These are phyloP conservation scores for Tupaia tana DNA, from an alignment of 2,113 vertebrate species.

Conservation along the genomic window DNA sequence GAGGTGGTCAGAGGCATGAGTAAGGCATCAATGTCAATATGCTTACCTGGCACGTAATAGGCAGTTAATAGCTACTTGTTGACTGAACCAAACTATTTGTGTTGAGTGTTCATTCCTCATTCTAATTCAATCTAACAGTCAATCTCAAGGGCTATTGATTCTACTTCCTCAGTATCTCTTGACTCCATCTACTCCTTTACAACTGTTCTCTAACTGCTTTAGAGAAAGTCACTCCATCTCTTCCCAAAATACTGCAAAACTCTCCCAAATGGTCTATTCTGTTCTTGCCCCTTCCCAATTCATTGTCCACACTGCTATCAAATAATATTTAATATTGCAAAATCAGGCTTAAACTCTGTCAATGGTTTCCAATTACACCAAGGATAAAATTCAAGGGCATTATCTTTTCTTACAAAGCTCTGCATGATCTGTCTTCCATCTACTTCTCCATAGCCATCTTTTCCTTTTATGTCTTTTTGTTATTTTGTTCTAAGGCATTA, in stretches of 20 bases:
- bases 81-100: neutral
- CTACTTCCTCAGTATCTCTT: neutral
- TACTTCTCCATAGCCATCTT: neutral
- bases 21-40: neutral
- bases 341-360: neutral
- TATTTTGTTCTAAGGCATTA: neutral
- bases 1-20: neutral
- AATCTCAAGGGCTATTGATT: neutral
- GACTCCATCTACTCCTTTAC: neutral
- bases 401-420: neutral
- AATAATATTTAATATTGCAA: slow-evolving; percentile 1
- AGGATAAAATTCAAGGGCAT: neutral
- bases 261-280: neutral
- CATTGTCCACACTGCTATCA: neutral
- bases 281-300: neutral
- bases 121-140: neutral
- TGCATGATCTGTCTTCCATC: neutral
- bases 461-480: neutral
- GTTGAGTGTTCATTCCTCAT: neutral
- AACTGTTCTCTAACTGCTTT: neutral
- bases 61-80: neutral
- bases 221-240: neutral
- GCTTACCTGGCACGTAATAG: neutral
- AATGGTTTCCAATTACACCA: neutral
- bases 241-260: neutral